Base-by-base conservation (phyloP, 2,888 invertebrate genomes). In the Gonocerus acuteangulatus region DNA sequence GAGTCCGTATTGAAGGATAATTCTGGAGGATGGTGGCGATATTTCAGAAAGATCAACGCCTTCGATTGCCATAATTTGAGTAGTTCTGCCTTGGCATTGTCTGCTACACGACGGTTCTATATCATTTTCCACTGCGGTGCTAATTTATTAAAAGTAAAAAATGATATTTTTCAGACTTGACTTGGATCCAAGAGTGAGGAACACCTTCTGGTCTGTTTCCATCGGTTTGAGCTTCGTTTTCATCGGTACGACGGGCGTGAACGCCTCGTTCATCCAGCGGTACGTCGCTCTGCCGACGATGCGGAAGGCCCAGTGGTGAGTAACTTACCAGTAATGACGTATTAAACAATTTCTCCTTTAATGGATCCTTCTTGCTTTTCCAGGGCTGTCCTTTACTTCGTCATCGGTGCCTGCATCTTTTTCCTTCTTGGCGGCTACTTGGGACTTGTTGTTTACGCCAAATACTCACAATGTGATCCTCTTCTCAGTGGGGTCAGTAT, bases 151-250 rank as follows among this genome's bases (percentile, higher is more conserved):
- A n/a, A n/a, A n/a, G n/a, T n/a, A n/a, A n/a, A n/a, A n/a, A n/a
- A n/a, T n/a, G n/a, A n/a, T n/a, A n/a, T 1, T 22, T 39, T 34
- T 15, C 48, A 64, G 65, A 36, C 42, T 65, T 34, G 48, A 63
- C 34, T 48, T 57, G 4, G 62, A 63, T 44, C 65, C 65, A n/a
- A 59, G 54, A 18, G 27, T 21, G n/a, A 61, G 90, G 2, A 88
- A 89, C 70, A 86, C 89, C 0, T 84, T 89, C 69, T 91, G 89
- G 89, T 80, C 85, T 1, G 83, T 85, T 0, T 79, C 82, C 0
- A 77, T 86, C 58, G 91, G 89, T 2, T 69, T 80, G 51, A 78
- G 79, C 4, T 75, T 79, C 3, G 77, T 78, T 51, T 82, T 80
- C 79, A 70, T 80, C 0, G 77, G 78, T 71, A 76, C 78, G 62